Evolutionary conservation across 2,797 vertebrate genomes (phyloP).

Genomic region (Acanthopagrus latus): DNA sequence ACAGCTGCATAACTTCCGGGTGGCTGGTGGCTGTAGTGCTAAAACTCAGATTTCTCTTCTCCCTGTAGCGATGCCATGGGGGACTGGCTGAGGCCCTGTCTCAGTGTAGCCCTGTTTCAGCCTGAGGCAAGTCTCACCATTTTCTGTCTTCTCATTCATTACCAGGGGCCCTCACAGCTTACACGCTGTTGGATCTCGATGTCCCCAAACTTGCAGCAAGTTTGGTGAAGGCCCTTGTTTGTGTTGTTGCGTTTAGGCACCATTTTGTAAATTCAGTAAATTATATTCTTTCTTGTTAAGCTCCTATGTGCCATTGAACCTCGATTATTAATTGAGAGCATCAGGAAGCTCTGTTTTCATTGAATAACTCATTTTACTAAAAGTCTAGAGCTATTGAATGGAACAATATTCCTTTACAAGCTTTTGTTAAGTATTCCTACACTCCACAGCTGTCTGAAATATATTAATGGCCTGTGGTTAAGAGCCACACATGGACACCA

Average conservation of each 20-base stretch:
- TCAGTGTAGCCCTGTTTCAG: conserved; percentile 98
- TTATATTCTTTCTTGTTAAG: not conserved
- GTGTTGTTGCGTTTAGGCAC: conserved; percentile 72
- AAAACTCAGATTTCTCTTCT: conserved; percentile 98
- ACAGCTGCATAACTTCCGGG: conserved; percentile 82
- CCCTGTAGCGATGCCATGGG: conserved; percentile 98
- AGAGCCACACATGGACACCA: conserved; percentile 2
- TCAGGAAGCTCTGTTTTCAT: conserved; percentile 35
- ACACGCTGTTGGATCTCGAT: conserved; percentile 93
- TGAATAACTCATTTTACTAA: conserved; percentile 8
- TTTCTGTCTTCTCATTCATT: conserved; percentile 94
- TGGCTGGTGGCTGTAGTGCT: conserved; percentile 90
- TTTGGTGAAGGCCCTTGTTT: conserved; percentile 97
- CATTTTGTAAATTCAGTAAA: conserved; percentile 18
- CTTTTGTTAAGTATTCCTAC: not conserved
- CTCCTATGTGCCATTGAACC: conserved; percentile 21
- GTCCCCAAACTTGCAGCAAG: conserved; percentile 99
- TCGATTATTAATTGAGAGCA: conserved; percentile 31
- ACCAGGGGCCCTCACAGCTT: conserved; percentile 95
- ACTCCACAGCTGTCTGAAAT: conserved; percentile 3
- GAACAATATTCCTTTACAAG: not conserved
- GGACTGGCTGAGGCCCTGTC: conserved; percentile 98
- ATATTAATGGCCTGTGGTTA: not conserved
- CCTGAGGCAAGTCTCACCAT: conserved; percentile 99
- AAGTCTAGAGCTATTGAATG: conserved; percentile 20